Percentiles rank a stretch among this genome's conserved stretches.
Evolutionary conservation across 2,797 vertebrate species (phyloP).

Genomic region (Sitta carolinensis): DNA sequence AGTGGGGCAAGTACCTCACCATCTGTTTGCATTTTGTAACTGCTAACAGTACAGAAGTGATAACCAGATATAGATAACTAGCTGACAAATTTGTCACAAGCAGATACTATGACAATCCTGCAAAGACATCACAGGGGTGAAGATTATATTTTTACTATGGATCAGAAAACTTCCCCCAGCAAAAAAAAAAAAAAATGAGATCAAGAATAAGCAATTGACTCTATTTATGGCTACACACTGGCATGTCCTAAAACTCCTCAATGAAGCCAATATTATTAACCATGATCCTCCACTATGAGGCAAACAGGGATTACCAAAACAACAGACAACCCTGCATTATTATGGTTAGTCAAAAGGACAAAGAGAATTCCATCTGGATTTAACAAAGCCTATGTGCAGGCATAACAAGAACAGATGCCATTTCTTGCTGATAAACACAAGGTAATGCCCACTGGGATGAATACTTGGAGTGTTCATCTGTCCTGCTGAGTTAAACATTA

Average conservation of each 20-base stretch:
- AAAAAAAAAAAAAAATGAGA: conserved; percentile 7
- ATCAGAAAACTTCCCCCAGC: neutral
- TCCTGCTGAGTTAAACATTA: conserved; percentile 7
- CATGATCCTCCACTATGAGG: neutral
- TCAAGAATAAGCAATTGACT: neutral
- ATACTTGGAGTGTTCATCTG: neutral
- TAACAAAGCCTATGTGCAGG: neutral
- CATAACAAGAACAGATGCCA: conserved; percentile 17
- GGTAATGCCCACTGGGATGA: conserved; percentile 22
- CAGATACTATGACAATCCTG: neutral
- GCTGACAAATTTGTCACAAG: neutral
- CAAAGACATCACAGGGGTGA: neutral
- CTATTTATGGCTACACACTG: neutral
- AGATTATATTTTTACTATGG: neutral
- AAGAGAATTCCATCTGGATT: conserved; percentile 31
- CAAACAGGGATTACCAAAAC: neutral
- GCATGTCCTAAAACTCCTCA: neutral
- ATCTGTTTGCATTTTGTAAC: conserved; percentile 8
- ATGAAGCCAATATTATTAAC: neutral
- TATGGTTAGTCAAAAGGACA: neutral
- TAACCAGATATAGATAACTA: neutral
- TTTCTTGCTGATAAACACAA: conserved; percentile 33
- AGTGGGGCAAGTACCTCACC: neutral
- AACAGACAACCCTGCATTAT: neutral
- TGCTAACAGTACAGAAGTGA: neutral